Base-by-base conservation (phyloP, 2,888 invertebrate genomes). In the Orgyia antiqua region DNA sequence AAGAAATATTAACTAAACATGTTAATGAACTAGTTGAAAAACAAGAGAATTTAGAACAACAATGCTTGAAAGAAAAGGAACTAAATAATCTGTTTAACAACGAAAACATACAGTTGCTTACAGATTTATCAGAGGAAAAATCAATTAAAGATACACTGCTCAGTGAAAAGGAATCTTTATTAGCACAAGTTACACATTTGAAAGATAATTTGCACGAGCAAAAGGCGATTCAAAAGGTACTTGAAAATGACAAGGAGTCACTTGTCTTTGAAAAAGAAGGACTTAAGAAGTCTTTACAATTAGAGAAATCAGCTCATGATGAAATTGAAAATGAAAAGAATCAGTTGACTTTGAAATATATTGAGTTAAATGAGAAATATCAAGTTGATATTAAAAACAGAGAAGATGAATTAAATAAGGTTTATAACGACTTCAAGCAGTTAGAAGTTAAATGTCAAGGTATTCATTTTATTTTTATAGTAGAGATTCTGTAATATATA, bases 31-130 rank as follows among this genome's bases (percentile, higher is more conserved):
- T 52, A 7, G 30, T 31, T 24, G 36, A 45, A 27, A 41, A 44
- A 18, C 38, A 48, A 10, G 29, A 38, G 8, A 30, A 51, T 27
- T 10, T 41, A 17, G 54, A 59, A 36, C 56, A 60, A 37, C 58
- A 43, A 44, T 46, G 42, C 4, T 26, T 50, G n/a, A 55, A 51
- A 7, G 50, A 51, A 30, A 52, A 50, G 33, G 49, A 36, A 43
- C 61, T 51, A 49, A 51, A 40, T 10, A 37, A 40, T 15, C 33
- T 18, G 19, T 26, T 25, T 15, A 10, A 20, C n/a, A 33, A 31
- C 7, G 31, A 41, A 29, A 29, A 29, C 10, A 6, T 21, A 4
- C 12, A 31, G 9, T 29, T 51, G 10, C 13, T 30, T 10, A 31
- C 48, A 33, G 29, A 42, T 10, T 36, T 51, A 5, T 34, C 31